These are phyloP conservation scores for Carterocephalus palaemon DNA, from an alignment of 2,888 invertebrate genomes.

Conservation along the genomic window DNA sequence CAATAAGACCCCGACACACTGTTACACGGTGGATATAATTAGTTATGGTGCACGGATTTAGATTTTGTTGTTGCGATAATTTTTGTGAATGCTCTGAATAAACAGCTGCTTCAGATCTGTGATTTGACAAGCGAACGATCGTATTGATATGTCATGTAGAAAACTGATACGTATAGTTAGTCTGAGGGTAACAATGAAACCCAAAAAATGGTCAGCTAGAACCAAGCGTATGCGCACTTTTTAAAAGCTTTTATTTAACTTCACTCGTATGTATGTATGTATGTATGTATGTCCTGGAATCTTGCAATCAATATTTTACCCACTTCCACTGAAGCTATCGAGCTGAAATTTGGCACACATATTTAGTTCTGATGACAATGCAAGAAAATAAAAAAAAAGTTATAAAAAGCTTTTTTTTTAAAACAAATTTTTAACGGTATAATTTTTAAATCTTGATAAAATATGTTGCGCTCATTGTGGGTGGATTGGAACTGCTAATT, in stretches of 20 bases:
- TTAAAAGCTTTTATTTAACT: no score
- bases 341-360: no score
- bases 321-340: no score
- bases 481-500: conserved; percentile 17
- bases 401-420: no score
- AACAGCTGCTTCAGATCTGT: conserved; percentile 72
- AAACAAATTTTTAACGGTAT: no score
- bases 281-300: no score
- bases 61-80: conserved; percentile 76
- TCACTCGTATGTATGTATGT: no score
- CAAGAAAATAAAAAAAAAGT: no score
- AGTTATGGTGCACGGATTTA: conserved; percentile 78
- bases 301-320: no score
- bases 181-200: conserved; percentile 60
- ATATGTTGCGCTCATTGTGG: conserved; percentile 11
- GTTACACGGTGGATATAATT: conserved; percentile 78
- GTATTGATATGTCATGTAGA: conserved; percentile 72
- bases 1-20: conserved; percentile 61
- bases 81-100: conserved; percentile 68
- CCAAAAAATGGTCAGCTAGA: conserved; percentile 66
- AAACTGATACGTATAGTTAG: conserved; percentile 66
- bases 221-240: conserved; percentile 1
- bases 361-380: no score
- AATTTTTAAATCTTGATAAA: conserved; percentile 17
- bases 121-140: conserved; percentile 61